phyloP scores from a whole-genome alignment of 2,113 vertebrate genomes.

The Tragelaphus strepsiceros region DNA sequence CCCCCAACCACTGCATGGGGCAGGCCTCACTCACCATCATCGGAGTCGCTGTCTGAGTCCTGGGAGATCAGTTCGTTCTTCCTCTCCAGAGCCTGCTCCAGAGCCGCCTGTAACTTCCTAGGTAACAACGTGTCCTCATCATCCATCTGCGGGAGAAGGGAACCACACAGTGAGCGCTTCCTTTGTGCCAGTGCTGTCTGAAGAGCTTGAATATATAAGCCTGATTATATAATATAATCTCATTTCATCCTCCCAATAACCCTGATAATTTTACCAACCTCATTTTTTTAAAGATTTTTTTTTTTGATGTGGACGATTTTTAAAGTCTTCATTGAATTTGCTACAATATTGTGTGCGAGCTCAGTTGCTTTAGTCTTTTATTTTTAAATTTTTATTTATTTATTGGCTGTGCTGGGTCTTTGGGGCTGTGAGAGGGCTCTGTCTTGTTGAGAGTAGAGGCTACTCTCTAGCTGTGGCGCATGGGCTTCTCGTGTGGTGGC shows the following conservation, averaged over 20 bases:
- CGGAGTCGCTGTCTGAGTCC: conserved; percentile 98
- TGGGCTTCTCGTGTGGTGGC: not conserved
- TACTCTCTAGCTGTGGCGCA: accelerated
- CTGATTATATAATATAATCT: not conserved
- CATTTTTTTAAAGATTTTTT: not conserved
- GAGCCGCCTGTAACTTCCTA: conserved; percentile 96
- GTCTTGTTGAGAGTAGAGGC: not conserved
- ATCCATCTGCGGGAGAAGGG: conserved; percentile 88
- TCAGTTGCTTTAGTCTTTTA: not conserved
- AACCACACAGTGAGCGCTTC: not conserved
- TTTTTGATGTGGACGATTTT: not conserved
- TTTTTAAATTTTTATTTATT: not conserved
- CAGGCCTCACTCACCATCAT: conserved; percentile 88
- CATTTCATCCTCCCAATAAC: not conserved
- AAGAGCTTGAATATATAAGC: not conserved
- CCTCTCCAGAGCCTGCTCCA: conserved; percentile 97
- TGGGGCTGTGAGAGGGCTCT: not conserved
- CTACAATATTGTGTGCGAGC: not conserved
- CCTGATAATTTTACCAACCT: not conserved
- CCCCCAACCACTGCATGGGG: not conserved
- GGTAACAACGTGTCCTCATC: conserved; percentile 97
- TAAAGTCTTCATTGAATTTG: not conserved
- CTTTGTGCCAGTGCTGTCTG: not conserved
- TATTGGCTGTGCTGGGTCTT: not conserved
- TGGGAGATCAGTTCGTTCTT: conserved; percentile 96